Evolutionary conservation across 2,113 vertebrate species (phyloP).

Genomic region (Lota lota): DNA sequence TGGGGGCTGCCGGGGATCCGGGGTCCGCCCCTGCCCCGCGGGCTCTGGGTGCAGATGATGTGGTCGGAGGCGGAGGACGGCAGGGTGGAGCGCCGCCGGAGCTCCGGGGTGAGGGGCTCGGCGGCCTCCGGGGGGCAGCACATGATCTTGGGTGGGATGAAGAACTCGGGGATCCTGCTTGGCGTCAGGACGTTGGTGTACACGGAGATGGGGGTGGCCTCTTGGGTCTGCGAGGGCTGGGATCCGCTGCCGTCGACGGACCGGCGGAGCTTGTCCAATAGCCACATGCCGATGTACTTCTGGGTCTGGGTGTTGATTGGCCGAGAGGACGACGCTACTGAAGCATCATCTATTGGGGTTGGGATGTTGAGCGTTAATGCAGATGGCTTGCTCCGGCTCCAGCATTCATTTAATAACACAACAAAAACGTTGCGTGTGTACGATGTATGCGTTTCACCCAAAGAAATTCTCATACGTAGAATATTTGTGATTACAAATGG

Average conservation of each 20-base stretch:
- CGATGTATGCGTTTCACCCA: too few relatives aligned
- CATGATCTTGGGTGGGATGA: conserved; percentile 91
- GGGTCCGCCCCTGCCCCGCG: conserved; percentile 68
- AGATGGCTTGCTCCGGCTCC: background rate
- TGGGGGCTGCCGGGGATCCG: conserved; percentile 85
- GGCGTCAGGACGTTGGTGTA: conserved; percentile 96
- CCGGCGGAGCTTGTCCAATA: conserved; percentile 88
- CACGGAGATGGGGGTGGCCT: conserved; percentile 72
- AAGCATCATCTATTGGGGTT: background rate
- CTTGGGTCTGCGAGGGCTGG: conserved; percentile 43
- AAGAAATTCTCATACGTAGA: background rate
- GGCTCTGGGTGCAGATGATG: conserved; percentile 76
- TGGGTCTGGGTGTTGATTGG: conserved; percentile 20
- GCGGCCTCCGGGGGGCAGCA: conserved; percentile 75
- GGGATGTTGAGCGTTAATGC: background rate
- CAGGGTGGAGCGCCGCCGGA: conserved; percentile 54
- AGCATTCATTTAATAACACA: too few relatives aligned
- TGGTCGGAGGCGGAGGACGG: conserved; percentile 80
- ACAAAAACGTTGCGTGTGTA: too few relatives aligned
- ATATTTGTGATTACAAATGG: background rate
- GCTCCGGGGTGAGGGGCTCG: conserved; percentile 67
- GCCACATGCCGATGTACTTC: conserved; percentile 79
- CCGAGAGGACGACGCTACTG: conserved; percentile 19
- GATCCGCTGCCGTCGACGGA: conserved; percentile 78
- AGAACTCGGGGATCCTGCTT: conserved; percentile 94